These are phyloP conservation scores for Lonchura striata DNA, from an alignment of 2,113 vertebrate genomes.

Conservation along the genomic window DNA sequence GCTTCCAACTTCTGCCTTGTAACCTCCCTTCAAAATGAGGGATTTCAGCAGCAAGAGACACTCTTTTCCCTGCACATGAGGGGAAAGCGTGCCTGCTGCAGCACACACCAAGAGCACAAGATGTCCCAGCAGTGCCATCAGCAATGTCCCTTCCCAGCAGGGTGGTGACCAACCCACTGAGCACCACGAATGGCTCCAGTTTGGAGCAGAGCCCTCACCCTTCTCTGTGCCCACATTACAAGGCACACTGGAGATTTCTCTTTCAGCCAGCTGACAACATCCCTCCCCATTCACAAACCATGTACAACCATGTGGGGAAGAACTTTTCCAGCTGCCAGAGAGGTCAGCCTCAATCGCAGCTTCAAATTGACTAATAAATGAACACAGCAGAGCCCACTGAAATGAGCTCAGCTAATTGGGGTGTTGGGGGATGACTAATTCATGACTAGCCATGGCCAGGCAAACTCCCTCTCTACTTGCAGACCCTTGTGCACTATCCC, in stretches of 20 bases:
- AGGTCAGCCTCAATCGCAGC: neutral
- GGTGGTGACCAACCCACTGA: neutral
- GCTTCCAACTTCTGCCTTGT: neutral
- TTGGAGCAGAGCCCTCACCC: neutral
- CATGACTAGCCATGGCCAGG: neutral
- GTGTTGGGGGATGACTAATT: neutral
- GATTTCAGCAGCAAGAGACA: neutral
- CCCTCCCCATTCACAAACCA: neutral
- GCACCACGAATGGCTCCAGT: neutral
- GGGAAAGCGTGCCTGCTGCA: neutral
- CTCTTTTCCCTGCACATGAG: neutral
- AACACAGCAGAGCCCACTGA: neutral
- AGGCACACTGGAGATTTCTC: neutral
- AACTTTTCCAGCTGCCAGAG: neutral
- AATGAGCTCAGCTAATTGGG: neutral
- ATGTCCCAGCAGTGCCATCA: fast-evolving
- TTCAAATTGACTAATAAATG: neutral
- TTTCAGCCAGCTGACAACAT: fast-evolving
- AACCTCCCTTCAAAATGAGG: neutral
- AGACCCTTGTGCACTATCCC: neutral
- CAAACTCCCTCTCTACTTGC: neutral
- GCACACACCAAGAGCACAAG: neutral
- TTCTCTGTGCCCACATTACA: neutral
- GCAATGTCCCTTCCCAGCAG: neutral
- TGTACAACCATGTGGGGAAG: fast-evolving